Base-by-base conservation (phyloP, 2,113 vertebrate species). In the Hipposideros armiger region DNA sequence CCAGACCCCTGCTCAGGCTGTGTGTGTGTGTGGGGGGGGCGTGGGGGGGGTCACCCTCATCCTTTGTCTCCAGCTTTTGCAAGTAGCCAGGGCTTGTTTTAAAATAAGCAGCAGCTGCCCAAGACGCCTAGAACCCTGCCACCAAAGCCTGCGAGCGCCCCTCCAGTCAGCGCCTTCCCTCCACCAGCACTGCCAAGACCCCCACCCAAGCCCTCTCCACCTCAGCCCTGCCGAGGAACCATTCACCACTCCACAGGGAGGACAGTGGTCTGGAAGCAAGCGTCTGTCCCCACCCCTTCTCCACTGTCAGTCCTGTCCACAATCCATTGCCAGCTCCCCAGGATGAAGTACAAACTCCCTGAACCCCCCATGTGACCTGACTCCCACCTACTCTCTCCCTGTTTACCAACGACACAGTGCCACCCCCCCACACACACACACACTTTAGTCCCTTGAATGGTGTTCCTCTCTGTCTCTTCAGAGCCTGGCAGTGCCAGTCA, bases 91-190 rank as follows among this genome's bases (percentile, higher is more conserved):
- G 66, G 87, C 91, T 97, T 95, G 74, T 96, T 97, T 97, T 87
- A 97, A 97, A 97, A 97, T 73, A 94, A 96, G 88, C 45, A 87
- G 95, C 91, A 89, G 94, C 95, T 30, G 76, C 96, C 89, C 81
- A 87, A 89, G 96, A 64, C 62, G 93, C 88, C 70, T 94, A 95
- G 97, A 95, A 95, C 66, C 82, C 92, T 91, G 92, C 90, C 91
- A 54, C 42, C 7, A 24, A 20, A 50, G 69, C 66, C 87, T 11
- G 80, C 2, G 24, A 58, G 70, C 45, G 8, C 40, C 54, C 73
- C 72, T 50, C 24, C 20, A 2, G 7, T 13, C 17, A 1, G 14
- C 5, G 26, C 45, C 42, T 58, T 30, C 10, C 9, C 13, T 62
- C 42, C 1, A 1, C 19, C 40, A 32, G 54, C 7, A 2, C 3